Percentiles rank a stretch among this genome's conserved stretches.
Evolutionary conservation across 1,140 invertebrate species (phyloP).

Genomic region (Drosophila malerkotliana): DNA sequence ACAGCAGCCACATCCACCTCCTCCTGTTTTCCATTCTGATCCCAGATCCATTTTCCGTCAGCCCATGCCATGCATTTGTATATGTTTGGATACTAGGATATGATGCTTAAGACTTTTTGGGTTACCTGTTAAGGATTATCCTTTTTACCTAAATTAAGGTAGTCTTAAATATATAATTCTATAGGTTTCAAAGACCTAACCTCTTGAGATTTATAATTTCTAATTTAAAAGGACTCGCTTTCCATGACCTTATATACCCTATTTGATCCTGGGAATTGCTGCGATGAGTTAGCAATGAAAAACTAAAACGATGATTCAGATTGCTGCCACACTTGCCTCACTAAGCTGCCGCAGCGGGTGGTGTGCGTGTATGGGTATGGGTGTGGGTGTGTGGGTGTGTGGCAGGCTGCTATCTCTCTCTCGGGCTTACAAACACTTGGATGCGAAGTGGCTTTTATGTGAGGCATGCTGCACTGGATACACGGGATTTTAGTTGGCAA

Average conservation of each 20-base stretch:
- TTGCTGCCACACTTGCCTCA: conserved; percentile 68
- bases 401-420: conserved; percentile 23
- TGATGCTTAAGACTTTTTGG: background rate
- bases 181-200: too few relatives aligned
- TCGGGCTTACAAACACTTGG: conserved; percentile 64
- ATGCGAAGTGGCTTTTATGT: conserved; percentile 69
- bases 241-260: conserved; percentile 2
- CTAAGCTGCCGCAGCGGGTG: conserved; percentile 53
- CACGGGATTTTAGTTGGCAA: conserved; percentile 57
- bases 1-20: conserved; percentile 34
- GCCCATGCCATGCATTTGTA: background rate
- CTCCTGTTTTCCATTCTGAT: conserved; percentile 1
- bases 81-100: background rate
- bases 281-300: conserved; percentile 1
- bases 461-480: conserved; percentile 63
- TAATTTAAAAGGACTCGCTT: background rate
- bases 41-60: background rate
- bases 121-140: background rate
- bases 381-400: conserved; percentile 3
- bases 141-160: too few relatives aligned
- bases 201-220: background rate
- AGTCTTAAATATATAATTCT: too few relatives aligned
- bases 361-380: conserved; percentile 11
- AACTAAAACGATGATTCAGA: conserved; percentile 76
- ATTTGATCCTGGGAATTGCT: background rate